A percentile compares a stretch with the other conserved stretches of the same genome.
These are phyloP conservation scores for Myripristis murdjan DNA, from an alignment of 2,797 vertebrate genomes.

Conservation along the genomic window DNA sequence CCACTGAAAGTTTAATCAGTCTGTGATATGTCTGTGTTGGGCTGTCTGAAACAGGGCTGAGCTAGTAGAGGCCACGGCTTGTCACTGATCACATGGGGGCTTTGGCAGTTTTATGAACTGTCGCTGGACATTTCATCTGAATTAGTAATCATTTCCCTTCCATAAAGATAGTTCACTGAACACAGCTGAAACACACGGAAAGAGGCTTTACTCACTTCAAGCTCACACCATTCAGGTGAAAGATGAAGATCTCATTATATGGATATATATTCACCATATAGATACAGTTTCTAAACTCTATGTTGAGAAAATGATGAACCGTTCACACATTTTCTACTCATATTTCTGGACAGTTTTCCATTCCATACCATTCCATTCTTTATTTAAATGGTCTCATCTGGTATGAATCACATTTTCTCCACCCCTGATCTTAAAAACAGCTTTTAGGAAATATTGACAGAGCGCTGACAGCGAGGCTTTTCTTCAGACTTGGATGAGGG, in stretches of 20 bases:
- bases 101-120: conserved; percentile 3
- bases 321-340: neutral
- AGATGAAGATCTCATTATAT: neutral
- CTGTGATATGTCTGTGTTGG: conserved; percentile 59
- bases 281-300: neutral
- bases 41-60: conserved; percentile 43
- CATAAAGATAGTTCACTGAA: neutral
- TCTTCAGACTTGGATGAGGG: conserved; percentile 3
- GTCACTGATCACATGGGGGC: conserved; percentile 17
- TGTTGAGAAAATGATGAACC: neutral
- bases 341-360: conserved; percentile 5
- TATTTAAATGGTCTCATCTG: conserved; percentile 43
- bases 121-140: neutral
- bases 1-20: conserved; percentile 76
- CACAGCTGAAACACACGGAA: neutral
- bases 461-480: conserved; percentile 23
- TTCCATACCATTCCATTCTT: conserved; percentile 26
- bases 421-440: conserved; percentile 38
- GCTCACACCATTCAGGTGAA: neutral
- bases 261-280: neutral
- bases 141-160: conserved; percentile 2
- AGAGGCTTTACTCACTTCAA: neutral
- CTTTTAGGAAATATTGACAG: conserved; percentile 7
- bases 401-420: conserved; percentile 24
- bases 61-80: neutral